Evolutionary conservation across 1,140 invertebrate species (phyloP).

Genomic region (Thalassaphorura encarpata): DNA sequence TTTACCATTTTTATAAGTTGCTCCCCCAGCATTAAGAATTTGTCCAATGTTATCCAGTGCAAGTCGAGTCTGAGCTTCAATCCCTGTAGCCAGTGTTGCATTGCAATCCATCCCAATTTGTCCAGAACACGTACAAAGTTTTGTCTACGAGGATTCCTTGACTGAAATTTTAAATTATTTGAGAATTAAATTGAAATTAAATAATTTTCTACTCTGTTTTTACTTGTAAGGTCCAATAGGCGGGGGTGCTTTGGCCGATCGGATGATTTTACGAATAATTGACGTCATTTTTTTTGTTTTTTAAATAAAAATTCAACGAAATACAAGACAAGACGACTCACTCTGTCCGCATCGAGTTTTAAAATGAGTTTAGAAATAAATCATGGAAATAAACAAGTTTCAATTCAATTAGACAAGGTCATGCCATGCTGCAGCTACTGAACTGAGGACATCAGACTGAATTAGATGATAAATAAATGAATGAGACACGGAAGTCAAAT

Average conservation of each 20-base stretch:
- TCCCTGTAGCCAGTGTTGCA: conserved; percentile 17
- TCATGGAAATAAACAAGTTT: too few species aligned
- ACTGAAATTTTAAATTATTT: conserved; percentile 24
- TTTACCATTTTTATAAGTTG: conserved; percentile 17
- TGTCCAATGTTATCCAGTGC: conserved; percentile 25
- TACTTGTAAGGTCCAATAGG: conserved; percentile 61
- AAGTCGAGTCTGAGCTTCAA: conserved; percentile 21
- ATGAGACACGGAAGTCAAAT: too few species aligned
- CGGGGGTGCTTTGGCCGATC: conserved; percentile 41
- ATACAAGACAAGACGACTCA: too few species aligned
- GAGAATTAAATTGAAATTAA: conserved; percentile 12
- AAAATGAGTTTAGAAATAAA: too few species aligned
- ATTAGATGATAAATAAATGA: too few species aligned
- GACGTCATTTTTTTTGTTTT: too few species aligned
- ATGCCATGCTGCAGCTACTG: too few species aligned
- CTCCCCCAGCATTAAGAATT: conserved; percentile 18
- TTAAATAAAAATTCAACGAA: too few species aligned
- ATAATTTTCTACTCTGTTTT: conserved; percentile 21
- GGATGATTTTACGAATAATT: conserved; percentile 14
- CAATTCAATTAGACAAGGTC: too few species aligned
- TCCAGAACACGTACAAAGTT: conserved; percentile 25
- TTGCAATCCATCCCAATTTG: conserved; percentile 18
- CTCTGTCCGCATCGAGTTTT: too few species aligned
- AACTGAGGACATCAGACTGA: too few species aligned
- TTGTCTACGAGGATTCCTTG: conserved; percentile 25